A percentile compares a stretch with the other conserved stretches of the same genome.
Evolutionary conservation across 2,113 vertebrate species (phyloP).

Genomic region (Fregetta grallaria): DNA sequence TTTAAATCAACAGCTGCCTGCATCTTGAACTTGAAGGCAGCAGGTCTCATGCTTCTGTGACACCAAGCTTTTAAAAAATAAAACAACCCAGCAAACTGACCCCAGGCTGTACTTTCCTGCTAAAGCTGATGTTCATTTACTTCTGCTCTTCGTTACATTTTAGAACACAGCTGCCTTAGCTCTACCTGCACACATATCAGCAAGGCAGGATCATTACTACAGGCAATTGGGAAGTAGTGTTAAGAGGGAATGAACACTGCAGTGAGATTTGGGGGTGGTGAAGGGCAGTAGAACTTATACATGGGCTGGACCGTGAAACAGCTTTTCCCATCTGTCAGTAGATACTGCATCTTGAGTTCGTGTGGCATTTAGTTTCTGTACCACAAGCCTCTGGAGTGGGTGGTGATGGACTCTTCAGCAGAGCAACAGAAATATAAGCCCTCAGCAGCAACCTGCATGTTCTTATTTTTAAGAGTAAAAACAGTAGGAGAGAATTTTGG

Average conservation of each 20-base stretch:
- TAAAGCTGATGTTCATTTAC: not conserved
- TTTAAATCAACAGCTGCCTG: not conserved
- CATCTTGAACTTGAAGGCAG: not conserved
- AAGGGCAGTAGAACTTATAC: not conserved
- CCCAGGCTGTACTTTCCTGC: not conserved
- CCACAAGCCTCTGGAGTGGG: not conserved
- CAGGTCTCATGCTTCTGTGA: not conserved
- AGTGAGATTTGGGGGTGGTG: not conserved
- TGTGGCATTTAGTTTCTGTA: not conserved
- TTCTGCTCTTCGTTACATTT: not conserved
- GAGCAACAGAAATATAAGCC: not conserved
- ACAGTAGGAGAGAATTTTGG: not conserved
- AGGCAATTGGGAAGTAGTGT: not conserved
- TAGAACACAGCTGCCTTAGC: not conserved
- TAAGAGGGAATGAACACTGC: not conserved
- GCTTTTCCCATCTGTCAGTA: not conserved
- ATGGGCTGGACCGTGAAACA: not conserved
- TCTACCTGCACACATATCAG: not conserved
- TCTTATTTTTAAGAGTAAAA: not conserved
- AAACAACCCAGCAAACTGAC: not conserved
- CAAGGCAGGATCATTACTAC: not conserved
- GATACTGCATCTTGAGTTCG: not conserved
- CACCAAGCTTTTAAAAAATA: not conserved
- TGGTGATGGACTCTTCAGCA: not conserved
- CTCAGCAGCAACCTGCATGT: not conserved